Percentiles rank a stretch among this genome's conserved stretches.
Conservation (phyloP, 2,797 vertebrate genomes). For the Tenualosa ilisha region DNA sequence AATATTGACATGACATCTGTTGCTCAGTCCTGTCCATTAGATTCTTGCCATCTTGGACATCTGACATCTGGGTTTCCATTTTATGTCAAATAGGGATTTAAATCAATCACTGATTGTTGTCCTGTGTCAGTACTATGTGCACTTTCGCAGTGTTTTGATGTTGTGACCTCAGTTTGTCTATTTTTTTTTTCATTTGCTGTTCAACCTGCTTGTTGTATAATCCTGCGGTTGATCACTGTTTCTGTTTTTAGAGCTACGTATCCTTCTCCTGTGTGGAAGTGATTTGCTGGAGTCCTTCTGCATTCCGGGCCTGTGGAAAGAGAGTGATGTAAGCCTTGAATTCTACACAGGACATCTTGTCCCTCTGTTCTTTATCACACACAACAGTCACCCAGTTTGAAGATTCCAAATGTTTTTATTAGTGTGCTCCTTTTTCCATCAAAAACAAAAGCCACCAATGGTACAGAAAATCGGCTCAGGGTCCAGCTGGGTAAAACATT, state of each 20-base stretch:
- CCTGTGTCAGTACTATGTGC: background rate
- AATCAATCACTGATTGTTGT: background rate
- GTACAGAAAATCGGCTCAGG: background rate
- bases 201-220: slow-evolving; percentile 54
- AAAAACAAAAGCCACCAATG: background rate
- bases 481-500: background rate
- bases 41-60: background rate
- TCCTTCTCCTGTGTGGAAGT: slow-evolving; percentile 95
- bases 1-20: background rate
- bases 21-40: background rate
- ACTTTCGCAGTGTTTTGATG: background rate
- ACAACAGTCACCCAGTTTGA: background rate
- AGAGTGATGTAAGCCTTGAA: slow-evolving; percentile 87
- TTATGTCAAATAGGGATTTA: background rate
- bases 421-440: background rate
- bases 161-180: background rate
- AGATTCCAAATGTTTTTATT: background rate
- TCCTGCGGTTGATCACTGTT: slow-evolving; percentile 42
- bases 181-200: slow-evolving; percentile 34
- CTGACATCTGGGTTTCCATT: background rate
- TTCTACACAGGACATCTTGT: slow-evolving; percentile 30
- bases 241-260: slow-evolving; percentile 82
- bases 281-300: slow-evolving; percentile 98
- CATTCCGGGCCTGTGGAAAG: slow-evolving; percentile 97
- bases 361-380: background rate